Evolutionary conservation across 2,888 invertebrate genomes (phyloP).

Genomic region (Chrysina gloriosa): DNA sequence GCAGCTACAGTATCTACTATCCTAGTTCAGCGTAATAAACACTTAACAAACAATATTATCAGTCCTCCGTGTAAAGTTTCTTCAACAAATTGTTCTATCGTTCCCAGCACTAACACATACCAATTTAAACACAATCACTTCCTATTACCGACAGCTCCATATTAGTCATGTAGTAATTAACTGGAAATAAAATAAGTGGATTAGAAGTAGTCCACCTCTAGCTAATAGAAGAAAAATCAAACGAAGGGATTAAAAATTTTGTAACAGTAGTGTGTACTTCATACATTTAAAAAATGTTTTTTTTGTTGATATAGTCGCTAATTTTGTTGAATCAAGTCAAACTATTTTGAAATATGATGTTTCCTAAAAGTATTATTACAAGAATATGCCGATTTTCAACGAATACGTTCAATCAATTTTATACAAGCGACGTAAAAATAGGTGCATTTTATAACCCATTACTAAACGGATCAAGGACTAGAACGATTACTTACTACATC

Average conservation of each 20-base stretch:
- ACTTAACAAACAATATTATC: neutral
- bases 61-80: neutral
- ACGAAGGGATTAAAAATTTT: no score
- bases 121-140: conserved; percentile 26
- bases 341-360: no score
- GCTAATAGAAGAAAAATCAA: no score
- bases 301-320: no score
- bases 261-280: no score
- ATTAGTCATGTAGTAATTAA: conserved; percentile 4
- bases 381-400: no score
- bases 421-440: neutral
- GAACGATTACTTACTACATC: neutral
- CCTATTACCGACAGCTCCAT: neutral
- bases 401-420: neutral
- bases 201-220: neutral
- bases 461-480: conserved; percentile 18
- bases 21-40: neutral
- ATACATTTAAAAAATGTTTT: no score
- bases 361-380: no score
- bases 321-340: no score
- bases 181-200: neutral
- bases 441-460: neutral
- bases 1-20: neutral
- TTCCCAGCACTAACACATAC: conserved; percentile 1
- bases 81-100: neutral